Conservation (phyloP, 2,797 vertebrate genomes). For the Chromis chromis region DNA sequence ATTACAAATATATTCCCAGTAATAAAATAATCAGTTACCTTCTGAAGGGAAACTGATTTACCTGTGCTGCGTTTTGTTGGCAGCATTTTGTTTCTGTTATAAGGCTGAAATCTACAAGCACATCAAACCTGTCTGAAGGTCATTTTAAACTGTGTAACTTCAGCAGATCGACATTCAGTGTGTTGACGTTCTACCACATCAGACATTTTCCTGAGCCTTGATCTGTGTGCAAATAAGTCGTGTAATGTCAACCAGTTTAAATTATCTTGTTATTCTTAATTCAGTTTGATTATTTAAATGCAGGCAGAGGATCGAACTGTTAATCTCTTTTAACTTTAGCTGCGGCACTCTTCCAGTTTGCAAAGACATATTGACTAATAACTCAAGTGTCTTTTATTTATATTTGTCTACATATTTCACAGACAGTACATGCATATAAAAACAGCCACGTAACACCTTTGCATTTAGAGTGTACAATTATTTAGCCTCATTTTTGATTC, state of each 20-base stretch:
- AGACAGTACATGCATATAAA: neutral
- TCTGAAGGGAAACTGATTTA: conserved; percentile 21
- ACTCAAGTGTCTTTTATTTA: conserved; percentile 26
- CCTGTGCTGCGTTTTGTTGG: conserved; percentile 35
- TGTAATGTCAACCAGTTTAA: neutral
- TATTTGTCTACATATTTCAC: conserved; percentile 1
- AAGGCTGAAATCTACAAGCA: conserved; percentile 18
- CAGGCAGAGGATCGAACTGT: conserved; percentile 2
- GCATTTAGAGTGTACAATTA: neutral
- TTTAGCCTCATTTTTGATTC: conserved; percentile 4
- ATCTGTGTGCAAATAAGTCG: conserved; percentile 4
- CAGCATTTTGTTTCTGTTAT: conserved; percentile 26
- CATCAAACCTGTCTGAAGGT: neutral
- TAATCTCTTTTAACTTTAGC: neutral
- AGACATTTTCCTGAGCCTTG: conserved; percentile 11
- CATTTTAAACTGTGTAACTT: conserved; percentile 19
- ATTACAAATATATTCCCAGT: conserved; percentile 11
- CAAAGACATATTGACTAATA: conserved; percentile 13
- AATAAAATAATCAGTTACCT: neutral
- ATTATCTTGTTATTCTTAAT: neutral
- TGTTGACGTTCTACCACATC: neutral
- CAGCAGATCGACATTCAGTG: conserved; percentile 9
- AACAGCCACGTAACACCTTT: neutral
- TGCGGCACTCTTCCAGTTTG: neutral
- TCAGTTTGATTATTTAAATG: conserved; percentile 29